Evolutionary conservation across 92 coral and sea anemone species (phyloP).

Genomic region (Paramuricea clavata): DNA sequence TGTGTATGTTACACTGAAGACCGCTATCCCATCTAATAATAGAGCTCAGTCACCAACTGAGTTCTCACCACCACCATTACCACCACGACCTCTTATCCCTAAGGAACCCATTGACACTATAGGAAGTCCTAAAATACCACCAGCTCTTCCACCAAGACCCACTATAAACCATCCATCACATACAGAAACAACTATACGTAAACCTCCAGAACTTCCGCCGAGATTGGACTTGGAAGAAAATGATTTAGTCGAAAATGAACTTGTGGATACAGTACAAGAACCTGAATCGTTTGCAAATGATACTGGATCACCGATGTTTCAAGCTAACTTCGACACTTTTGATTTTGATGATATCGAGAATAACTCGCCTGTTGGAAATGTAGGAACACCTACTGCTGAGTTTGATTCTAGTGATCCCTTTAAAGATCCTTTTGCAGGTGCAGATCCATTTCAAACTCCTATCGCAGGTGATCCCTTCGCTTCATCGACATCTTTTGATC

Average conservation of each 20-base stretch:
- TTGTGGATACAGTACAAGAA: slow-evolving; percentile 5
- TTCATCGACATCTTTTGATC: slow-evolving; percentile 32
- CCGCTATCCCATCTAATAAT: slow-evolving; percentile 32
- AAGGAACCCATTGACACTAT: slow-evolving; percentile 41
- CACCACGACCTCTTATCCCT: slow-evolving; percentile 79
- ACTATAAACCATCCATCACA: slow-evolving; percentile 44
- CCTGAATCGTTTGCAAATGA: not conserved
- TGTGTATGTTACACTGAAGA: slow-evolving; percentile 44
- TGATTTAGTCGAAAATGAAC: not conserved
- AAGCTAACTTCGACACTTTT: slow-evolving; percentile 28
- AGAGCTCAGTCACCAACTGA: slow-evolving; percentile 76
- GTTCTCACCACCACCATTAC: slow-evolving; percentile 89
- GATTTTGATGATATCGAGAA: slow-evolving; percentile 23
- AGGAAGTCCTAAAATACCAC: slow-evolving; percentile 77
- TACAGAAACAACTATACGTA: slow-evolving; percentile 55
- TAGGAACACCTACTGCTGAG: slow-evolving; percentile 4
- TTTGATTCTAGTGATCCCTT: slow-evolving; percentile 82
- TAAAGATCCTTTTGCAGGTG: slow-evolving; percentile 67
- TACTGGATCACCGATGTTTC: not conserved
- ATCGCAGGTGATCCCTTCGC: slow-evolving; percentile 81
- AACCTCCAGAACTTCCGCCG: slow-evolving; percentile 95
- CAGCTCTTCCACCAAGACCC: slow-evolving; percentile 98
- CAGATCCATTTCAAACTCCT: slow-evolving; percentile 91
- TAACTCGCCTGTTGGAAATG: not conserved
- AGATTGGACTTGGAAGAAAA: slow-evolving; percentile 81